A percentile compares a stretch with the other conserved stretches of the same genome.
phyloP scores from a whole-genome alignment of 1,140 invertebrate species.

The Lethrus apterus region DNA sequence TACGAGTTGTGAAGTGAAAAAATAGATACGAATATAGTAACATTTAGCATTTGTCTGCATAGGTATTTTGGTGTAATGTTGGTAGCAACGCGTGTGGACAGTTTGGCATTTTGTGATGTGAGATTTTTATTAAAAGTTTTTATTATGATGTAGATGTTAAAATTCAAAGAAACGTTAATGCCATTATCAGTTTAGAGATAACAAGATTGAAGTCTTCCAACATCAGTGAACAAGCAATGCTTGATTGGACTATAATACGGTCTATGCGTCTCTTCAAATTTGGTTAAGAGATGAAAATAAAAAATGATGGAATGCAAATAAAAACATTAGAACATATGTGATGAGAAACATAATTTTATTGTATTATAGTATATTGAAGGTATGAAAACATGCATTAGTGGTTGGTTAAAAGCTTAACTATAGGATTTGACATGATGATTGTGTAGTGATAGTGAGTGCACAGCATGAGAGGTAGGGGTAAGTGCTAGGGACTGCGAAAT shows the following conservation, averaged over 20 bases:
- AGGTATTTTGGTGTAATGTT: slow-evolving; percentile 27
- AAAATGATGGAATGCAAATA: slow-evolving; percentile 42
- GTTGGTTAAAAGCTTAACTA: slow-evolving; percentile 18
- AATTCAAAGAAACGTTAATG: slow-evolving; percentile 31
- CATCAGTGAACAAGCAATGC: slow-evolving; percentile 26
- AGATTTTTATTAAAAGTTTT: slow-evolving; percentile 40
- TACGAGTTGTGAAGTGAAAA: neutral
- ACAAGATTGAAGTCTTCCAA: slow-evolving; percentile 23
- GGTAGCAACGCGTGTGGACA: slow-evolving; percentile 42
- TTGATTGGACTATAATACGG: slow-evolving; percentile 22
- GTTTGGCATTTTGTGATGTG: slow-evolving; percentile 44
- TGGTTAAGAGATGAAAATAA: slow-evolving; percentile 41
- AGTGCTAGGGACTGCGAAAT: slow-evolving; percentile 33
- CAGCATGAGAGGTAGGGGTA: slow-evolving; percentile 35
- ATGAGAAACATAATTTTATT: slow-evolving; percentile 37
- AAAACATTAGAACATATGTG: slow-evolving; percentile 43
- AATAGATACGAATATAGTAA: slow-evolving; percentile 18
- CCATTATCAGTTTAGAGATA: slow-evolving; percentile 22
- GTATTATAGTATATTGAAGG: slow-evolving; percentile 21
- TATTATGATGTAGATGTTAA: slow-evolving; percentile 35
- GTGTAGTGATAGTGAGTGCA: slow-evolving; percentile 33
- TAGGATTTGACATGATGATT: slow-evolving; percentile 26
- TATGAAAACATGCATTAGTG: slow-evolving; percentile 21
- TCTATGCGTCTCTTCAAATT: slow-evolving; percentile 36
- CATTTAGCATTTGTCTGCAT: slow-evolving; percentile 19